Conservation (phyloP, 2,888 invertebrate genomes). For the Spicauda simplicius region DNA sequence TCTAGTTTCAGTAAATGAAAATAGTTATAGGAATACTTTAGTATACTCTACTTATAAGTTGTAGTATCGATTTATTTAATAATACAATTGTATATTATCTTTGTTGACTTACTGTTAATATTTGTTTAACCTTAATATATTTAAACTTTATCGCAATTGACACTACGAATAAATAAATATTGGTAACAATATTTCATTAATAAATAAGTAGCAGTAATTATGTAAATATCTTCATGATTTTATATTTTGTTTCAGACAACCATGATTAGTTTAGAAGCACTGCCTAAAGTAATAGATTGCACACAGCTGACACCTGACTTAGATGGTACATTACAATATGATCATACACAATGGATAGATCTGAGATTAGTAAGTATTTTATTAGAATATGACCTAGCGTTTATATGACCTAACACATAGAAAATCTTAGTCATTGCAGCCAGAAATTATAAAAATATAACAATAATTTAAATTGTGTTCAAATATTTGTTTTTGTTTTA, state of each 20-base stretch:
- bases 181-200: too few relatives aligned
- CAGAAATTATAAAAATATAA: background rate
- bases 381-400: background rate
- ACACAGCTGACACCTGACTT: constrained; percentile 96
- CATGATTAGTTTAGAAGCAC: constrained; percentile 97
- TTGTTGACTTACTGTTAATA: constrained; percentile 14
- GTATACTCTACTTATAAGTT: background rate
- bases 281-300: constrained; percentile 96
- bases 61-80: background rate
- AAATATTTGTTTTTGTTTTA: too few relatives aligned
- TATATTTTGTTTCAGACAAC: constrained; percentile 89
- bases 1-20: background rate
- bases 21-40: background rate
- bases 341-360: constrained; percentile 99
- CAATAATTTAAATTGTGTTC: background rate
- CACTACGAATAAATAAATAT: too few relatives aligned
- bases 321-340: constrained; percentile 96
- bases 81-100: constrained; percentile 11
- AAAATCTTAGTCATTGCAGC: too few relatives aligned
- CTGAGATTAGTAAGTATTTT: constrained; percentile 88
- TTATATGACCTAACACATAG: too few relatives aligned
- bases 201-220: background rate
- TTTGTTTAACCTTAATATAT: constrained; percentile 24
- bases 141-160: background rate
- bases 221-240: constrained; percentile 23